Conservation (phyloP, 2,113 vertebrate genomes). For the Halichoerus grypus region DNA sequence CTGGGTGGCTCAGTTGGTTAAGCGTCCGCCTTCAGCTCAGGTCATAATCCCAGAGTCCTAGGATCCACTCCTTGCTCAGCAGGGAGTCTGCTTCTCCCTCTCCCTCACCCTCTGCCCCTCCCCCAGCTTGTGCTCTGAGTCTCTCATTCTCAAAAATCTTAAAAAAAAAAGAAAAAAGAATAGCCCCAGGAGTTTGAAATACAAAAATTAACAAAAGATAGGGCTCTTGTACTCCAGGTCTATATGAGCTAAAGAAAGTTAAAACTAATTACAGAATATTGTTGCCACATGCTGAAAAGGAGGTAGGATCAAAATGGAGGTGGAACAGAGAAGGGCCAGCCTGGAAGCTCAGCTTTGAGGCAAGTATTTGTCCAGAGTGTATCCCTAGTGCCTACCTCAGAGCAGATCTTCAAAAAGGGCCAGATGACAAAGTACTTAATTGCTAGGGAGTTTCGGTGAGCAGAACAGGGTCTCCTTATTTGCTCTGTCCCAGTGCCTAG, state of each 20-base stretch:
- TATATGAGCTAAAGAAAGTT: not conserved
- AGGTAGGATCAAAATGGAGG: not conserved
- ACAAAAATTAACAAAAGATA: not conserved
- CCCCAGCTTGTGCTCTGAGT: not conserved
- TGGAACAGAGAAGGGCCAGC: not conserved
- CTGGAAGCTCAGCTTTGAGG: not conserved
- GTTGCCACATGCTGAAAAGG: not conserved
- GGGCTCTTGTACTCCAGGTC: not conserved
- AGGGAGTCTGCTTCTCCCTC: not conserved
- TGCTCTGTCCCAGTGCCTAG: not conserved
- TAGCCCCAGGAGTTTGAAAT: not conserved
- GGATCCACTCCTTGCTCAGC: not conserved
- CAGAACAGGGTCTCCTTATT: not conserved
- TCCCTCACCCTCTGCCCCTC: not conserved
- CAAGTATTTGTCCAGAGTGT: not conserved
- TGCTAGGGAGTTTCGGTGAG: not conserved
- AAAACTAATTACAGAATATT: not conserved
- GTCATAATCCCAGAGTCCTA: not conserved
- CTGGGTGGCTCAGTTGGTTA: not conserved
- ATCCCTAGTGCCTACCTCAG: not conserved
- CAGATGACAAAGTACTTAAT: not conserved
- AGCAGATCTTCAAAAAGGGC: not conserved
- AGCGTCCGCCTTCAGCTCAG: not conserved
- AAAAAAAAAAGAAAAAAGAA: not conserved
- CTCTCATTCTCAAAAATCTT: not conserved